phyloP scores from a whole-genome alignment of 2,797 vertebrate genomes.

The Hippocampus kuda region DNA sequence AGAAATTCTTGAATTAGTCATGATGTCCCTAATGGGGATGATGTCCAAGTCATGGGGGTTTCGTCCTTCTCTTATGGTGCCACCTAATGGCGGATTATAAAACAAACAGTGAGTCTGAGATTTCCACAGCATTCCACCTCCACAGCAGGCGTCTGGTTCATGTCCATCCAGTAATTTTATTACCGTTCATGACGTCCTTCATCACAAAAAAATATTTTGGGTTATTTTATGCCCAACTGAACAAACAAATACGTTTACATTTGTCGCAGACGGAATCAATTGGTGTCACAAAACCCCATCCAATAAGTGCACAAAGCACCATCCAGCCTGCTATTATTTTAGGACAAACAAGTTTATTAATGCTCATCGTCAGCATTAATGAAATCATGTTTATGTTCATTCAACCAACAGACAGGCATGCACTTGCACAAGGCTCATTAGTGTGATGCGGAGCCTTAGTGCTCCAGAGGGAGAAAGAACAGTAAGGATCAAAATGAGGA shows the following conservation, averaged over 20 bases:
- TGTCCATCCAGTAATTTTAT: neutral
- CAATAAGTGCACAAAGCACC: too few relatives aligned
- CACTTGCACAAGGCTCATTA: conserved; percentile 22
- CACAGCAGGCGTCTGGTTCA: neutral
- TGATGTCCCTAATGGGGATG: too few relatives aligned
- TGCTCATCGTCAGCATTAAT: conserved; percentile 4
- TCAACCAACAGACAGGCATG: neutral
- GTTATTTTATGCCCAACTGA: neutral
- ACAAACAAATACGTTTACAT: neutral
- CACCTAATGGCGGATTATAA: conserved; percentile 53
- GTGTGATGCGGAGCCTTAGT: neutral
- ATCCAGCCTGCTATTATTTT: too few relatives aligned
- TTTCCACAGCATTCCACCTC: neutral
- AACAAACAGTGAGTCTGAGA: conserved; percentile 5
- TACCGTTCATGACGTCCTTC: neutral
- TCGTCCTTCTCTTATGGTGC: conserved; percentile 45
- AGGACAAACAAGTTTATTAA: neutral
- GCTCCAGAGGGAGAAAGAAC: conserved; percentile 13
- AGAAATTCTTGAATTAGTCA: conserved; percentile 1
- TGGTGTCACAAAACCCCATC: neutral
- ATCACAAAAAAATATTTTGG: neutral
- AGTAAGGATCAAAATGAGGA: conserved; percentile 13
- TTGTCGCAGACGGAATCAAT: neutral
- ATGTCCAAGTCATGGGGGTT: conserved; percentile 15
- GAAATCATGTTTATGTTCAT: neutral